Percentiles rank a stretch among this genome's conserved stretches.
Conservation (phyloP, 1,140 invertebrate genomes). For the Scaptomyza montana region DNA sequence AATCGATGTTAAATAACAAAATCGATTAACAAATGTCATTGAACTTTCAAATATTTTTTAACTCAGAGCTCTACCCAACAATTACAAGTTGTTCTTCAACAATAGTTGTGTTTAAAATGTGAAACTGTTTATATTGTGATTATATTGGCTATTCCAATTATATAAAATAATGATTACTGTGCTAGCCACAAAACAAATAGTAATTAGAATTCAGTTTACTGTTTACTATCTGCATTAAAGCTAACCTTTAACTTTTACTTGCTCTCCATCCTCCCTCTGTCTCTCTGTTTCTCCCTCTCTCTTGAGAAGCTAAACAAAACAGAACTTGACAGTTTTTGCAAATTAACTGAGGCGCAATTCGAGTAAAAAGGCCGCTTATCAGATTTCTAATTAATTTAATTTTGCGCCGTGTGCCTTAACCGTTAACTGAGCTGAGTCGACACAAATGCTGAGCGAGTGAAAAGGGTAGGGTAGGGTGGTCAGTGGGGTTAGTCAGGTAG, state of each 20-base stretch:
- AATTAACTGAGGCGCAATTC: conserved; percentile 80
- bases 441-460: conserved; percentile 39
- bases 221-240: conserved; percentile 19
- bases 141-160: conserved; percentile 8
- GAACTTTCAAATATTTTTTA: background rate
- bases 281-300: background rate
- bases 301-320: conserved; percentile 38
- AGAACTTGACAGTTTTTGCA: conserved; percentile 45
- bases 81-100: no score
- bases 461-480: background rate
- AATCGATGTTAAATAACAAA: background rate
- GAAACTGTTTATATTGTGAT: conserved; percentile 7
- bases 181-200: conserved; percentile 9
- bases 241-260: conserved; percentile 9
- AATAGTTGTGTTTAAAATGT: background rate
- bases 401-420: conserved; percentile 59
- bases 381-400: conserved; percentile 83
- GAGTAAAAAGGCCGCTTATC: conserved; percentile 65
- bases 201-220: conserved; percentile 30
- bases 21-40: background rate
- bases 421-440: conserved; percentile 59
- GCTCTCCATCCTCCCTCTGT: background rate
- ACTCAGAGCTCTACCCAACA: background rate
- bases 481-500: conserved; percentile 34
- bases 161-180: conserved; percentile 14